Percentiles rank a stretch among this genome's conserved stretches.
phyloP scores from a whole-genome alignment of 1,140 invertebrate species.

The Apis mellifera region DNA sequence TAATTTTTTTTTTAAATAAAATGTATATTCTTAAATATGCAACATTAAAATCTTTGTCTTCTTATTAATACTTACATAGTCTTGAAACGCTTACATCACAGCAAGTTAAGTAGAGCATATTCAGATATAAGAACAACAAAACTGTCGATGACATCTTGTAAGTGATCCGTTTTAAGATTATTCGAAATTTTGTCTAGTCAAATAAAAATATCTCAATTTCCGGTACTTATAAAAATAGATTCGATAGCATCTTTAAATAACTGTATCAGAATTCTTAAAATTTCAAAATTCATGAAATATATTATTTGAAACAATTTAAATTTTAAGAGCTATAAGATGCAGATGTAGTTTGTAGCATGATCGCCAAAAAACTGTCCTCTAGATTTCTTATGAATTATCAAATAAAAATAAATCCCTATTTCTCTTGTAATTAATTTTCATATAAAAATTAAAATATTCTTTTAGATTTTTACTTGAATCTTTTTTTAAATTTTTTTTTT shows the following conservation, averaged over 20 bases:
- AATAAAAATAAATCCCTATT: constrained; percentile 33
- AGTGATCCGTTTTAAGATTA: not conserved
- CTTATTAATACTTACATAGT: constrained; percentile 44
- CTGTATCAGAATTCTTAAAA: not conserved
- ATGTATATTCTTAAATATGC: not conserved
- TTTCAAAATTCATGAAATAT: not conserved
- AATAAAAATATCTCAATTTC: not conserved
- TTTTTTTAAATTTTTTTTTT: not conserved
- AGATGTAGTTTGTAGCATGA: constrained; percentile 2
- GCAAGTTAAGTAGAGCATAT: constrained; percentile 40
- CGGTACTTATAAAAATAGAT: constrained; percentile 46
- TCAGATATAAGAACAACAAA: constrained; percentile 46
- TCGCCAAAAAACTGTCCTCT: constrained; percentile 24
- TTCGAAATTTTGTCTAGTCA: constrained; percentile 18
- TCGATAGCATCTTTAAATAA: constrained; percentile 14
- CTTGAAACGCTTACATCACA: constrained; percentile 34
- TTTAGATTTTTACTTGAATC: no score
- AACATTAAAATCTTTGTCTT: not conserved
- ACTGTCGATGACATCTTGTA: constrained; percentile 39
- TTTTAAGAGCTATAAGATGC: not conserved
- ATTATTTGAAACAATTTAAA: not conserved
- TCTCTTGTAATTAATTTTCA: not conserved
- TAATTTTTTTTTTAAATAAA: not conserved
- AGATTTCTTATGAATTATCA: constrained; percentile 22
- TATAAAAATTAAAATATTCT: not conserved